These are phyloP conservation scores for Thaumatotibia leucotreta DNA, from an alignment of 1,140 invertebrate genomes.

Conservation along the genomic window DNA sequence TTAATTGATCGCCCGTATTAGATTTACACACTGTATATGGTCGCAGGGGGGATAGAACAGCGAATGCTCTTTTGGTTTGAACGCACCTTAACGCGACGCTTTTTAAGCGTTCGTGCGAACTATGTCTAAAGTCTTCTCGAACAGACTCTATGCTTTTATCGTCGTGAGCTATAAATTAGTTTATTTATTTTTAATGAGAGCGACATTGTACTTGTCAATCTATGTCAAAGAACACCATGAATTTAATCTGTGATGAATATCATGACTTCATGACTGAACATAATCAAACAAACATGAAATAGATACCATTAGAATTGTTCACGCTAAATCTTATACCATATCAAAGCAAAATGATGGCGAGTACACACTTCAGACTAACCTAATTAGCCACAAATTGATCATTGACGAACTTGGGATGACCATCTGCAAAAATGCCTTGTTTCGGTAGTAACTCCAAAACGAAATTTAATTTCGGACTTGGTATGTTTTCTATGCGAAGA, in stretches of 20 bases:
- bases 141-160: too few relatives aligned
- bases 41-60: too few relatives aligned
- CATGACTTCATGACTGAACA: neutral
- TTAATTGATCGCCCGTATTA: too few relatives aligned
- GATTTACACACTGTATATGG: too few relatives aligned
- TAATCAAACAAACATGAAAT: neutral
- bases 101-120: too few relatives aligned
- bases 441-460: neutral
- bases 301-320: neutral
- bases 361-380: neutral
- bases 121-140: too few relatives aligned
- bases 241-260: too few relatives aligned
- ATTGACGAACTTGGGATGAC: neutral
- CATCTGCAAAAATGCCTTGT: neutral
- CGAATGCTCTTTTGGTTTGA: too few relatives aligned
- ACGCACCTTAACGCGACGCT: too few relatives aligned
- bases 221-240: neutral
- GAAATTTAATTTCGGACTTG: neutral
- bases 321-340: neutral
- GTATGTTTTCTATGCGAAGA: neutral
- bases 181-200: too few relatives aligned
- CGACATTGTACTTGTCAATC: neutral
- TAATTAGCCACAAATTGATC: neutral
- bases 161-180: too few relatives aligned
- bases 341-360: neutral